phyloP scores from a whole-genome alignment of 2,888 invertebrate genomes.

The Eupeodes latifasciatus region DNA sequence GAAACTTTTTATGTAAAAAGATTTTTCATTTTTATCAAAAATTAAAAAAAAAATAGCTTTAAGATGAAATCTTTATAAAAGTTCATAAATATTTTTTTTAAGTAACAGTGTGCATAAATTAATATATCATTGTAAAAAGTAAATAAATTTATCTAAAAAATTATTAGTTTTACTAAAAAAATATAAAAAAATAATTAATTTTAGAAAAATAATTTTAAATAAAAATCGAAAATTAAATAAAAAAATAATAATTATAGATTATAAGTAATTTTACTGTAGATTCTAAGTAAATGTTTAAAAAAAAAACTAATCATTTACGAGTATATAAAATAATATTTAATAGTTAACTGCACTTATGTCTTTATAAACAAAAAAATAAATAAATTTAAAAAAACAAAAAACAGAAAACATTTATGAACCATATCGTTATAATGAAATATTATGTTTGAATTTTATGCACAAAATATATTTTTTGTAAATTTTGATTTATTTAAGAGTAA shows the following conservation, averaged over 20 bases:
- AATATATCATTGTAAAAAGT: constrained; percentile 69
- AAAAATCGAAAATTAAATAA: constrained; percentile 30
- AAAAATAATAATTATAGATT: background rate
- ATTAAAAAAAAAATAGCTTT: constrained; percentile 46
- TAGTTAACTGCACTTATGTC: constrained; percentile 62
- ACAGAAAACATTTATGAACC: constrained; percentile 23
- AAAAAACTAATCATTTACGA: constrained; percentile 56
- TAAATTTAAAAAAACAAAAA: constrained; percentile 1
- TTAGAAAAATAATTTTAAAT: constrained; percentile 56
- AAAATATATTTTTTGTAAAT: constrained; percentile 73
- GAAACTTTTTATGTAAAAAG: constrained; percentile 61
- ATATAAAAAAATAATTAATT: background rate
- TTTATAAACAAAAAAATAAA: constrained; percentile 40
- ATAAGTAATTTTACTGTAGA: constrained; percentile 43
- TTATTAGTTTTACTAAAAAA: constrained; percentile 2
- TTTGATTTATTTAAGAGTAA: constrained; percentile 47
- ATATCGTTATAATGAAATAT: constrained; percentile 55
- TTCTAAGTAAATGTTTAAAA: constrained; percentile 55
- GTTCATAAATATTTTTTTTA: constrained; percentile 24
- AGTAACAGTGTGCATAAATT: constrained; percentile 33
- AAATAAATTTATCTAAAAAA: constrained; percentile 43
- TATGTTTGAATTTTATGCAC: constrained; percentile 69
- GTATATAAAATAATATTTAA: constrained; percentile 43
- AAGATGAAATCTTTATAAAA: constrained; percentile 52
- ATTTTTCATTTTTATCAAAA: constrained; percentile 43